phyloP scores from a whole-genome alignment of 2,113 vertebrate genomes.

The Crypturellus undulatus region DNA sequence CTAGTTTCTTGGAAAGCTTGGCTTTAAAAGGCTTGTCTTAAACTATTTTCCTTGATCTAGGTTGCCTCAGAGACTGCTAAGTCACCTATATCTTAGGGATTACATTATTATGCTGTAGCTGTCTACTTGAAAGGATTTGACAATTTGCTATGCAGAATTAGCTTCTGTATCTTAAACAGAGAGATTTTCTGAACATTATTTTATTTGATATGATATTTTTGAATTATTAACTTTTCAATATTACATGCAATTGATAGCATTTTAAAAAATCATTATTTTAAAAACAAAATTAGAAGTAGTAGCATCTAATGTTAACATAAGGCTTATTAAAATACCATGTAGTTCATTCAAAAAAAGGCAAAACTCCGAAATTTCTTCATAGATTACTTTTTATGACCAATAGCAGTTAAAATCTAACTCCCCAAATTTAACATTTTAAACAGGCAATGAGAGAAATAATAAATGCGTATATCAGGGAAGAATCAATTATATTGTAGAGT shows the following conservation, averaged over 20 bases:
- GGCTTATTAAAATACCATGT: not conserved
- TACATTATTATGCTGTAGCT: not conserved
- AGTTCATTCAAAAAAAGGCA: not conserved
- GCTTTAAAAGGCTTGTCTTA: not conserved
- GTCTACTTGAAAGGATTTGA: not conserved
- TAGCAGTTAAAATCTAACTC: not conserved
- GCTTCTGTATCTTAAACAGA: not conserved
- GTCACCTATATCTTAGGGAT: not conserved
- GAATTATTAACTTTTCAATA: not conserved
- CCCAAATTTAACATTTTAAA: not conserved
- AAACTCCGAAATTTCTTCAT: not conserved
- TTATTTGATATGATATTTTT: not conserved
- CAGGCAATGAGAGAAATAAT: not conserved
- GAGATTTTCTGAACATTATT: not conserved
- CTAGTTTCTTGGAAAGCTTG: not conserved
- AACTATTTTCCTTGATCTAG: not conserved
- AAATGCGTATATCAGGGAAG: not conserved
- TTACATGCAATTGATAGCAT: not conserved
- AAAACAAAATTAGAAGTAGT: not conserved
- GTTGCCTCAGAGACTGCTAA: not conserved
- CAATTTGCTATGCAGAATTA: not conserved
- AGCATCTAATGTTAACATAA: not conserved
- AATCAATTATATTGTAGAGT: not conserved
- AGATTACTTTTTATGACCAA: not conserved
- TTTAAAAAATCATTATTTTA: not conserved